Conservation (phyloP, 2,888 invertebrate species). For the Tetragnatha montana region DNA sequence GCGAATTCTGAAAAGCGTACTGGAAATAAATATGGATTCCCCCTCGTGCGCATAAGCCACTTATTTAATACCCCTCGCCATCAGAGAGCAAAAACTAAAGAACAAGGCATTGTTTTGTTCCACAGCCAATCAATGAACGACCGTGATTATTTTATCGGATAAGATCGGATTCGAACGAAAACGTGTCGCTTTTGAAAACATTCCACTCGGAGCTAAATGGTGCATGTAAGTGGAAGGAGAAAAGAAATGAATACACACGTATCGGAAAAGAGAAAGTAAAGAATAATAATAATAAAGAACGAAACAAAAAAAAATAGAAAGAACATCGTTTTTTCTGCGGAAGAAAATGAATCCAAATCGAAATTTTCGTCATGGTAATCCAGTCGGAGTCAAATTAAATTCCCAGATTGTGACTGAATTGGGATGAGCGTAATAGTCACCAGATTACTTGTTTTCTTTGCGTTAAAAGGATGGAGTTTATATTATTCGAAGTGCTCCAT, state of each 20-base stretch:
- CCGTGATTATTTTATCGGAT: constrained; percentile 61
- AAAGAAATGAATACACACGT: constrained; percentile 22
- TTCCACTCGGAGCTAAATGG: constrained; percentile 19
- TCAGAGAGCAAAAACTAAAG: constrained; percentile 36
- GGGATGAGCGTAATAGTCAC: constrained; percentile 62
- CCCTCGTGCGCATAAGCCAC: constrained; percentile 23
- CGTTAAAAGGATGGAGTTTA: constrained; percentile 23
- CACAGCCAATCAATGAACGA: constrained; percentile 43
- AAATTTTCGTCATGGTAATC: constrained; percentile 69
- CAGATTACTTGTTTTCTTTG: constrained; percentile 62
- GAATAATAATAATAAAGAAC: neutral
- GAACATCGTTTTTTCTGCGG: constrained; percentile 29
- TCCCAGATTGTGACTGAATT: constrained; percentile 53
- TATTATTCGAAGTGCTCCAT: neutral
- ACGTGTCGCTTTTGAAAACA: constrained; percentile 37
- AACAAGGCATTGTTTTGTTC: constrained; percentile 4
- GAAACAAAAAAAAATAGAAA: neutral
- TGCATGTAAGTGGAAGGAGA: constrained; percentile 2
- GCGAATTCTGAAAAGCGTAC: constrained; percentile 27
- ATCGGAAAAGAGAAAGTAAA: constrained; percentile 29
- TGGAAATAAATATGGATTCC: neutral
- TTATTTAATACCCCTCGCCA: constrained; percentile 56
- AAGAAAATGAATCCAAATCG: constrained; percentile 45
- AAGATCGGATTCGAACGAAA: constrained; percentile 33
- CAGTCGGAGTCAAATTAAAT: constrained; percentile 69